phyloP scores from a whole-genome alignment of 2,888 invertebrate species.

The Fragum whitleyi region DNA sequence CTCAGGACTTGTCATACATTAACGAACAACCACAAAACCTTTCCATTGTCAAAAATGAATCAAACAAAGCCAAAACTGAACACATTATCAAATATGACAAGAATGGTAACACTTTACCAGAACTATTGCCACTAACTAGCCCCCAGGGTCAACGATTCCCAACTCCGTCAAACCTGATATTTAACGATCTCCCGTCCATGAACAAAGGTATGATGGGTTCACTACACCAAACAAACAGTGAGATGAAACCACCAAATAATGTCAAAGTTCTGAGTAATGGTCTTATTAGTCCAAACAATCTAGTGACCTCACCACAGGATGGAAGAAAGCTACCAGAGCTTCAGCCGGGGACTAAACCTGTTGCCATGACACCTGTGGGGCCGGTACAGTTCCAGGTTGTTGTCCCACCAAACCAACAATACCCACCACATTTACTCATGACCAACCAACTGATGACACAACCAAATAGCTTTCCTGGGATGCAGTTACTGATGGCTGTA shows the following conservation, averaged over 20 bases:
- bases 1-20: constrained; percentile 47
- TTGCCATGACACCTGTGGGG: constrained; percentile 21
- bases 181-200: constrained; percentile 38
- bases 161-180: constrained; percentile 50
- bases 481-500: constrained; percentile 20
- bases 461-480: constrained; percentile 7
- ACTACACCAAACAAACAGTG: constrained; percentile 28
- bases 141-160: constrained; percentile 33
- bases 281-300: constrained; percentile 15
- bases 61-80: background rate
- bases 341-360: background rate
- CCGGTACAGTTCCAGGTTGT: constrained; percentile 12
- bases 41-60: constrained; percentile 14
- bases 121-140: constrained; percentile 14
- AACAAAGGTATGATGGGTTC: constrained; percentile 29
- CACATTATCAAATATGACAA: constrained; percentile 49
- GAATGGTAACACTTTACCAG: constrained; percentile 52
- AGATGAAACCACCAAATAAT: constrained; percentile 16
- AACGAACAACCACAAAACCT: constrained; percentile 36
- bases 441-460: constrained; percentile 12
- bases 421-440: background rate
- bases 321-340: background rate
- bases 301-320: constrained; percentile 1
- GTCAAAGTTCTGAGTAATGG: constrained; percentile 16
- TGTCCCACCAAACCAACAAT: background rate